Evolutionary conservation across 2,113 vertebrate species (phyloP), one percentile per base, ranked within the genome.

Genomic region (Lanius collurio): DNA sequence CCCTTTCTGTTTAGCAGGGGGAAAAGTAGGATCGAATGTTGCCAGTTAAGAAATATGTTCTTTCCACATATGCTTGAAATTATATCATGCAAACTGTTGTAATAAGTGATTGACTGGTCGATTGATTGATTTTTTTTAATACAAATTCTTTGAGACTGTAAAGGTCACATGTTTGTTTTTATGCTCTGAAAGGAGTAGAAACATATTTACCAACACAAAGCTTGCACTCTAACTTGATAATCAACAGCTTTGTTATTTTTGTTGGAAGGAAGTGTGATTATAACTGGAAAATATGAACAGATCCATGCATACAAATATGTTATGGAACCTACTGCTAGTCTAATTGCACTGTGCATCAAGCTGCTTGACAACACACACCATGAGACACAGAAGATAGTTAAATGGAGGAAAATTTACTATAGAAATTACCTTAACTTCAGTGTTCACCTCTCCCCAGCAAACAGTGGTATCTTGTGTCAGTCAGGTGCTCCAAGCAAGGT

Each of bases 181-280:
- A 33, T 87, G 49, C 55, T 71, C 46, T 52, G 77, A 83, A 87
- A 83, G 31, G 33, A 73, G 52, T 24, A 84, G 77, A 77, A 92
- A 50, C 55, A 23, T 91, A 84, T 97, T 95, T 95, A 95, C 83
- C 73, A 82, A 81, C 76, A 91, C 67, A 77, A 70, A 94, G 24
- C 46, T 83, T 95, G 85, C 93, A 90, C 91, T 84, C 60, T 60
- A 94, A 83, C 84, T 68, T 63, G 30, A 64, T 76, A 42, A 87
- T 80, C 70, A 91, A 91, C 94, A 95, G 68, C 87, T 93, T 92
- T 78, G 44, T 83, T 90, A 77, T 88, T 92, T 96, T 77, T 62
- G 50, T 87, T 93, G 79, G 75, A 83, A 91, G 39, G 28, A 67
- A 85, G 37, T 46, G 52, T 81, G 69, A 84, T 82, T 76, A 11